A percentile compares a stretch with the other conserved stretches of the same genome.
phyloP scores from a whole-genome alignment of 2,888 invertebrate genomes.

The Lithophane semibrunnea region DNA sequence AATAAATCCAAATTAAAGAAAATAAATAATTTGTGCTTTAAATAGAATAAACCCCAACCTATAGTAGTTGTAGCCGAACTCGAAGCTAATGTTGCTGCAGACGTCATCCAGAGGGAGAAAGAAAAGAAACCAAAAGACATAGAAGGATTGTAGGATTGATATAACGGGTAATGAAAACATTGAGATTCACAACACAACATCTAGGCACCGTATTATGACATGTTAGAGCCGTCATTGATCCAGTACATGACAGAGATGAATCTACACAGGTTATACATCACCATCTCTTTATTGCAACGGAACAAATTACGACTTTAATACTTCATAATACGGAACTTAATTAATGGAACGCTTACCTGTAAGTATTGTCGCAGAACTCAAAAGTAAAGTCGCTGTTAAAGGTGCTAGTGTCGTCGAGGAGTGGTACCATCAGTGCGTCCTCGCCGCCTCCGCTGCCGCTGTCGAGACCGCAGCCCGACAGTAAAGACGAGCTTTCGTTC shows the following conservation, averaged over 20 bases:
- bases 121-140: constrained; percentile 50
- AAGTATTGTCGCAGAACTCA: constrained; percentile 95
- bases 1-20: neutral
- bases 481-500: constrained; percentile 94
- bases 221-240: neutral
- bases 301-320: constrained; percentile 8
- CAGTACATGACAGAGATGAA: neutral
- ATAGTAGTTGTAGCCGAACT: constrained; percentile 54
- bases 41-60: constrained; percentile 42
- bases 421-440: constrained; percentile 93
- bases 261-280: neutral
- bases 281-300: neutral
- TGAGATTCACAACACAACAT: constrained; percentile 27
- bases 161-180: constrained; percentile 29
- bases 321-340: constrained; percentile 15
- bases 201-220: constrained; percentile 17
- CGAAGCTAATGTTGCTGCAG: constrained; percentile 54
- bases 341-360: constrained; percentile 88
- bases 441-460: constrained; percentile 91
- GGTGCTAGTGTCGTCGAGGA: constrained; percentile 91
- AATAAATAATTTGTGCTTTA: constrained; percentile 10
- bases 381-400: constrained; percentile 94
- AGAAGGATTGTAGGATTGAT: constrained; percentile 33
- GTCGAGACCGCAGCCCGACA: constrained; percentile 84
- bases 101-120: constrained; percentile 43